These are phyloP conservation scores for Pomatorhinus ruficollis DNA, from an alignment of 2,113 vertebrate species.

Conservation along the genomic window DNA sequence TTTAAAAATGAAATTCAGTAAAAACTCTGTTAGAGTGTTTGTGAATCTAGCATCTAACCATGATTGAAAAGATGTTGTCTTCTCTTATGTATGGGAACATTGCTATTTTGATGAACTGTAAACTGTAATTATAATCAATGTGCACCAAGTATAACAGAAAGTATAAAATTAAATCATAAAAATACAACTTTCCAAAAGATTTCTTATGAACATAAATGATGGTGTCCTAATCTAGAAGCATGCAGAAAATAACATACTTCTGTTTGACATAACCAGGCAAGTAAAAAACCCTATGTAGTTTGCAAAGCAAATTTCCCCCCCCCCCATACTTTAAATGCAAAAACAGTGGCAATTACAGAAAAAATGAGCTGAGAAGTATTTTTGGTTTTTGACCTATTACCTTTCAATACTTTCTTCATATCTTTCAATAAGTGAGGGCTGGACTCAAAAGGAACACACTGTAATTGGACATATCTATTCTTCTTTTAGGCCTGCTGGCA, in stretches of 20 bases:
- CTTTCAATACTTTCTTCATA: background rate
- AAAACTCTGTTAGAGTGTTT: background rate
- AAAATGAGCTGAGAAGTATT: background rate
- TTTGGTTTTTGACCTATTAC: background rate
- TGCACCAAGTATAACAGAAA: background rate
- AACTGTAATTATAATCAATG: constrained; percentile 41
- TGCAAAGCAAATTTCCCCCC: background rate
- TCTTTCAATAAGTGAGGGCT: background rate
- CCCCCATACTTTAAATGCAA: background rate
- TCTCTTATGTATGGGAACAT: background rate
- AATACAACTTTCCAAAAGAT: background rate
- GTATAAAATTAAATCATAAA: background rate
- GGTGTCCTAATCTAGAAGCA: background rate
- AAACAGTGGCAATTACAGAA: background rate
- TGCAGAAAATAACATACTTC: background rate
- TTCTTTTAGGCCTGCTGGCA: background rate
- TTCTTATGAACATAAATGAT: background rate
- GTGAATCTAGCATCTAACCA: background rate
- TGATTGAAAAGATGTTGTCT: background rate
- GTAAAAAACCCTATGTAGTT: background rate
- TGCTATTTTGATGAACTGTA: background rate
- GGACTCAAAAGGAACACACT: background rate
- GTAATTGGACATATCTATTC: background rate
- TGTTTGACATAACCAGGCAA: background rate
- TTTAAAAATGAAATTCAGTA: background rate